A percentile compares a stretch with the other conserved stretches of the same genome.
Conservation (phyloP, 2,113 vertebrate species). For the Phylloscopus trochiloides region DNA sequence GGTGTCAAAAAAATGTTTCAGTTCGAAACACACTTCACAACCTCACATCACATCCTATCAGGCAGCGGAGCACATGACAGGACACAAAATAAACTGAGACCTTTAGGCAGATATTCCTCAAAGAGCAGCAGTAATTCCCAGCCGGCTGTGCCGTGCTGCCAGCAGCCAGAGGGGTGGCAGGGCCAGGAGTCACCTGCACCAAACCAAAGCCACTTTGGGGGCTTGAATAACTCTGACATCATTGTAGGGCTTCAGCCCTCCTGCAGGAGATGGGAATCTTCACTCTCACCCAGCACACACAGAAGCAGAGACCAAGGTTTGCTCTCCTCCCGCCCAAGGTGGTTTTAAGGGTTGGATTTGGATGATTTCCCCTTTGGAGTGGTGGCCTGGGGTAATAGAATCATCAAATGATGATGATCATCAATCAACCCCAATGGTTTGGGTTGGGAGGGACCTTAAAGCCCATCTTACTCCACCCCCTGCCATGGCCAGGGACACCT, state of each 20-base stretch:
- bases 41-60: conserved; percentile 50
- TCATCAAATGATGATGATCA: background rate
- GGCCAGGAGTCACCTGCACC: background rate
- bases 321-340: background rate
- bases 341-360: background rate
- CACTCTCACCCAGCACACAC: background rate
- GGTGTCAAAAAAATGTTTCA: conserved; percentile 65
- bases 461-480: background rate
- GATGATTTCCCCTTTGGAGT: background rate
- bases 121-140: background rate
- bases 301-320: background rate
- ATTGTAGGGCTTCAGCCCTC: fast-evolving
- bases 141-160: fast-evolving
- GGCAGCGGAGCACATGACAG: background rate
- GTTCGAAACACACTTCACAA: background rate
- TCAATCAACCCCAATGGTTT: background rate
- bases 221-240: background rate
- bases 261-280: background rate
- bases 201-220: background rate
- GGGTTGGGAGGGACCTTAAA: background rate
- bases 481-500: background rate
- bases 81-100: background rate
- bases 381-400: background rate
- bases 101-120: background rate
- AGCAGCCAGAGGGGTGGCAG: background rate